Base-by-base conservation (phyloP, 2,113 vertebrate genomes). In the Thomomys bottae region DNA sequence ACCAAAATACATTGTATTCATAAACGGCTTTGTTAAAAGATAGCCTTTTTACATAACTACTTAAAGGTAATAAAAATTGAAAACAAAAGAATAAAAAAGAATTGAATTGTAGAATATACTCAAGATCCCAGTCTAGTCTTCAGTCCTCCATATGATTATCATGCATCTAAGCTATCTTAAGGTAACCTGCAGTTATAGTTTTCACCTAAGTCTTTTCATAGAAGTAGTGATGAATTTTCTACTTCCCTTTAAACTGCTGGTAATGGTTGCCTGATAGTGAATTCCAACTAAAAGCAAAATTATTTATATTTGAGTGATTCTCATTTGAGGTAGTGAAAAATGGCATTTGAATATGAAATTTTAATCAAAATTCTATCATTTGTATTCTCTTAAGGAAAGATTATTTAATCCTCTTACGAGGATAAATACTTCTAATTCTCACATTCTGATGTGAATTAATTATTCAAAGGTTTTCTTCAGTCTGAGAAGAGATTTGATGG, bases 281-380 rank as follows among this genome's bases (percentile, higher is more conserved):
- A 71, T 12, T 18, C 32, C 75, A 77, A 72, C 5, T 67, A 67
- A 86, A 88, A 77, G 26, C 24, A 91, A 64, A 91, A 40, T 64
- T 81, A 64, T 45, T n/a, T 89, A 32, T 67, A 24, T 2, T 76
- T 78, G 5, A 12, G 45, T 68, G 64, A 66, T 94, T 80, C 54
- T 70, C 38, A 64, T 72, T 80, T 61, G 34, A 86, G 12, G 70
- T 38, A 91, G 0, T 11, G 15, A 68, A 80, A 15, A 88, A 28
- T 3, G 26, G 72, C 1, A 84, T 85, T 88, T 79, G 67, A 79
- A 88, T 66, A 93, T 36, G 68, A 86, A 88, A 87, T 93, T 38
- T 73, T 78, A 49, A 80, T 24, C 66, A 87, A 93, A 67, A 80
- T 88, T 92, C 6, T 21, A 79, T 1, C 28, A 45, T 67, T 67